phyloP scores from a whole-genome alignment of 2,888 invertebrate species.

The Spatulosminthurus flaviceps region DNA sequence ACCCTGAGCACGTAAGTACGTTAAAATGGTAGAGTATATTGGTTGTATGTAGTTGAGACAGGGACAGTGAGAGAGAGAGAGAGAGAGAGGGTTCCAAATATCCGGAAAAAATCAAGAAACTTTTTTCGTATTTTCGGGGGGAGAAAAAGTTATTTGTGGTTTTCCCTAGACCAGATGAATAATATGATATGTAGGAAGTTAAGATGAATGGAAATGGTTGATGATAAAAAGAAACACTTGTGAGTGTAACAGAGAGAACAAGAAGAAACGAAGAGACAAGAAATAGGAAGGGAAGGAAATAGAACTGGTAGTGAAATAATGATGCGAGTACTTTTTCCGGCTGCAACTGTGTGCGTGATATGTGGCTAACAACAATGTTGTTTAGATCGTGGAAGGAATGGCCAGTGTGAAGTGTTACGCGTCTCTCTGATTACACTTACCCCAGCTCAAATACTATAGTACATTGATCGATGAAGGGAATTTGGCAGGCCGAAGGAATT shows the following conservation, averaged over 20 bases:
- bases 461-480: constrained; percentile 57
- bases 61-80: too few species aligned
- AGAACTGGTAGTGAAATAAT: constrained; percentile 48
- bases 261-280: constrained; percentile 44
- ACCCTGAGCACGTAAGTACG: neutral
- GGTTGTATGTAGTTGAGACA: too few species aligned
- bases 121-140: too few species aligned
- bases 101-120: constrained; percentile 14
- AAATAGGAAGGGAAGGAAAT: constrained; percentile 49
- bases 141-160: neutral
- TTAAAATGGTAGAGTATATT: neutral
- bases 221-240: constrained; percentile 16
- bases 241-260: constrained; percentile 45
- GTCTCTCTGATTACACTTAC: constrained; percentile 54
- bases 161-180: neutral
- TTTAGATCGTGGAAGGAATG: constrained; percentile 50
- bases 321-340: constrained; percentile 48
- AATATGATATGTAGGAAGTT: constrained; percentile 28
- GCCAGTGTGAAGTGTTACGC: constrained; percentile 51
- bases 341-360: constrained; percentile 50
- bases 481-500: constrained; percentile 45
- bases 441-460: constrained; percentile 51
- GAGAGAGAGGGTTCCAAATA: too few species aligned
- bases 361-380: constrained; percentile 53
- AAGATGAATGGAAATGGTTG: constrained; percentile 27